phyloP scores from a whole-genome alignment of 2,797 vertebrate genomes.

The Rhinichthys osculus region DNA sequence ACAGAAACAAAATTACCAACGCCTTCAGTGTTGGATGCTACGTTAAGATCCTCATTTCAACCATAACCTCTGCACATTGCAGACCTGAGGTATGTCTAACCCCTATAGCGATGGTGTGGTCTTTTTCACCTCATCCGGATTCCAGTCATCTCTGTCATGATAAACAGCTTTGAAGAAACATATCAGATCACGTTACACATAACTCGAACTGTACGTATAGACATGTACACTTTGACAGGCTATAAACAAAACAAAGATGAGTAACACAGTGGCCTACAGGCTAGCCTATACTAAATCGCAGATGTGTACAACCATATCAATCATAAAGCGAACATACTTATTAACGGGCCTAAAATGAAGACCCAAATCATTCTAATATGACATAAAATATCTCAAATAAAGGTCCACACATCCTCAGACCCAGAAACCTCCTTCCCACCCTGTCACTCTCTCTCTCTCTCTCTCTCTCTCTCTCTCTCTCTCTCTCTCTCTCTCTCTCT shows the following conservation, averaged over 20 bases:
- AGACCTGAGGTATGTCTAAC: conserved; percentile 26
- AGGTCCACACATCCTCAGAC: not conserved
- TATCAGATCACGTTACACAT: conserved; percentile 61
- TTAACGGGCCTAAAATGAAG: not conserved
- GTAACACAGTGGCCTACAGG: conserved; percentile 1
- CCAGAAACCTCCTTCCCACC: not conserved
- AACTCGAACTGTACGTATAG: conserved; percentile 37
- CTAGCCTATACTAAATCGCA: not conserved
- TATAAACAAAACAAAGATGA: conserved; percentile 44
- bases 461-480: too few species aligned
- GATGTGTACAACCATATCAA: not conserved
- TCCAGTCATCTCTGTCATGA: conserved; percentile 68
- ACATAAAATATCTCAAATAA: not conserved
- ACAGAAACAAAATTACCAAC: conserved; percentile 45
- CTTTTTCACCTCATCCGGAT: conserved; percentile 69
- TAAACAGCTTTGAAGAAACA: conserved; percentile 63
- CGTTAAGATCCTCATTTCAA: conserved; percentile 40
- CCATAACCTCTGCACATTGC: not conserved
- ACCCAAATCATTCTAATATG: not conserved
- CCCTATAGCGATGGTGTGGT: conserved; percentile 49
- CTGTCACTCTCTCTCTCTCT: not conserved
- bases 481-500: too few species aligned
- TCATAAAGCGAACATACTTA: not conserved
- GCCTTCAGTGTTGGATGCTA: conserved; percentile 11
- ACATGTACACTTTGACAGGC: conserved; percentile 58